Evolutionary conservation across 92 coral and sea anemone species (phyloP), one percentile per base, ranked within the genome.

Genomic region (Meandrina meandrites): DNA sequence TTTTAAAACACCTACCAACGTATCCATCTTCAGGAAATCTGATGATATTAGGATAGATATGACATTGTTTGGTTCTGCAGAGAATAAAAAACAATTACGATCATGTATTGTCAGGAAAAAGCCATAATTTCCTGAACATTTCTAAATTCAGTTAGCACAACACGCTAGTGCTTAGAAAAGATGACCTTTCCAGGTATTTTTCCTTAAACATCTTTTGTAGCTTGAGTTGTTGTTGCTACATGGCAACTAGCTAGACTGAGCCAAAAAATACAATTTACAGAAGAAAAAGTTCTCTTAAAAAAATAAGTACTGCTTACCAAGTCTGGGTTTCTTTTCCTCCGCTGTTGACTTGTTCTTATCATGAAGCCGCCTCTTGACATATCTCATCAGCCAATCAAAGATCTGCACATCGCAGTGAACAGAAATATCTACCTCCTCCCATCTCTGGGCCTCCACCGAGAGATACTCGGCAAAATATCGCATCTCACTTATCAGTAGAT

Each of bases 311-410:
- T 4, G 53, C 89, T 86, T 75, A 92, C 99, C 99, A 93, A 96
- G 88, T 86, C 84, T 89, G 30, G 99, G 98, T 80, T 84, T 89
- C 74, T 73, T 89, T n/a, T 96, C 94, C 21, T 96, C 93, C 0
- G 88, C 86, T 19, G 69, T 78, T 11, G 80, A 64, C 84, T 94
- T 94, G 87, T 48, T 80, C 78, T 86, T 89, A 64, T 91, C 91
- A 28, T 78, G 78, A 31, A 95, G 79, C 22, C 92, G 89, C 74
- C 96, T 93, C 81, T 97, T 97, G 21, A 95, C 99, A 88, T 97
- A 97, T 73, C 87, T 94, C 99, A 97, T 97, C n/a, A 97, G 88
- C 99, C 99, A 97, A 86, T 97, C 99, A 93, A 97, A 97, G 60
- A 96, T 97, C 88, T 95, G 98, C 32, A 97, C 95, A 87, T 97